Conservation (phyloP, 2,113 vertebrate species). For the Mastomys natalensis region DNA sequence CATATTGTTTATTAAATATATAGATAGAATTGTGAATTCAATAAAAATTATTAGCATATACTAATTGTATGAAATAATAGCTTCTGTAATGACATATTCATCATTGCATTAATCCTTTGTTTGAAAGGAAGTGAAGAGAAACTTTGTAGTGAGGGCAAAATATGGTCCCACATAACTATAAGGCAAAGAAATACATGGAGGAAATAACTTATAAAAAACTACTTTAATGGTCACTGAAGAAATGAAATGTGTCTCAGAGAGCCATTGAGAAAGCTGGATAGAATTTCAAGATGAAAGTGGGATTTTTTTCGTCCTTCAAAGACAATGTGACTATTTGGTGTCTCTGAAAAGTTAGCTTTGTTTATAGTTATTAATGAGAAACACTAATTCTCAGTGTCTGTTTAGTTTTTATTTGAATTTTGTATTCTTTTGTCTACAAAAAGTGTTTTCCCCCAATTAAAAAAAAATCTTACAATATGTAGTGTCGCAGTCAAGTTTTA, state of each 20-base stretch:
- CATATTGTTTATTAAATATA: background rate
- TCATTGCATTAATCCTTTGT: background rate
- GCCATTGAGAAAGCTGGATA: background rate
- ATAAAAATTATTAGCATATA: background rate
- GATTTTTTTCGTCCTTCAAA: background rate
- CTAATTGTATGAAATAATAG: background rate
- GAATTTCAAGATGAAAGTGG: background rate
- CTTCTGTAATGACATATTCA: background rate
- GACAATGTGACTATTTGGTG: background rate
- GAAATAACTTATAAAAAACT: background rate
- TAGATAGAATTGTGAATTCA: background rate
- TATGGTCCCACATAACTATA: background rate
- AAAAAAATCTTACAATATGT: conserved; percentile 64
- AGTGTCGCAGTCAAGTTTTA: conserved; percentile 67
- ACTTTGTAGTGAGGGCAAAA: background rate
- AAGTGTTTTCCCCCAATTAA: background rate
- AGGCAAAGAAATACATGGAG: background rate
- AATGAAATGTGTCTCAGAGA: background rate
- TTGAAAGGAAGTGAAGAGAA: background rate
- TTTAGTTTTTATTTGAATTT: conserved; percentile 62
- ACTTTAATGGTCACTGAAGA: background rate
- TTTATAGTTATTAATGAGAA: conserved; percentile 51
- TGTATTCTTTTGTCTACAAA: conserved; percentile 26
- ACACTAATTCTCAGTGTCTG: background rate
- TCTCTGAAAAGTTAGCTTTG: background rate